Evolutionary conservation across 2,888 invertebrate genomes (phyloP).

Genomic region (Cerastis rubricosa): DNA sequence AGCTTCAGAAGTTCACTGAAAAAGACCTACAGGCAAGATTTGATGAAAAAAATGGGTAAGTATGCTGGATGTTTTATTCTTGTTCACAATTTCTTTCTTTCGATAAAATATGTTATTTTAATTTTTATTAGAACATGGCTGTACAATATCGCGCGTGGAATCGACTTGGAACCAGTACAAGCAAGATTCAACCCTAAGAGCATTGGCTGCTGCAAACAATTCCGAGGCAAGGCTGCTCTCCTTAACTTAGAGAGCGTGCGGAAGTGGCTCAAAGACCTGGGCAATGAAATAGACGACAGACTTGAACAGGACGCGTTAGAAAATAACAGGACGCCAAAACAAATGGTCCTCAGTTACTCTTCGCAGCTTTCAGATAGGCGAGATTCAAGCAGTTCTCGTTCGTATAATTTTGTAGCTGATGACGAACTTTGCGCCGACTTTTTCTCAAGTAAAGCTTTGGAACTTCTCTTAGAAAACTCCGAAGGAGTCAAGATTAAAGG

Average conservation of each 20-base stretch:
- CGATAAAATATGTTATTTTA: conserved; percentile 38
- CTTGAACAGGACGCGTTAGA: conserved; percentile 95
- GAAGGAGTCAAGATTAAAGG: conserved; percentile 84
- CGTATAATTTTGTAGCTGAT: conserved; percentile 90
- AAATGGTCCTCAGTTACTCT: conserved; percentile 94
- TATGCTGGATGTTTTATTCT: background rate
- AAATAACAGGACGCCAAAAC: conserved; percentile 95
- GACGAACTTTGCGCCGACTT: conserved; percentile 92
- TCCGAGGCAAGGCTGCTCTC: conserved; percentile 95
- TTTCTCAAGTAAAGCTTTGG: conserved; percentile 92
- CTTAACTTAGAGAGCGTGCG: conserved; percentile 92
- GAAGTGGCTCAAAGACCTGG: conserved; percentile 95
- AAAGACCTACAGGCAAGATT: conserved; percentile 93
- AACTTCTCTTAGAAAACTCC: conserved; percentile 92
- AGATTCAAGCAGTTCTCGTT: conserved; percentile 92
- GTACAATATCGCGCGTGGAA: conserved; percentile 96
- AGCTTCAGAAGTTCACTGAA: conserved; percentile 93
- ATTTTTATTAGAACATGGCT: conserved; percentile 93
- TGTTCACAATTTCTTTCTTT: background rate
- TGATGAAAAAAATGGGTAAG: conserved; percentile 97
- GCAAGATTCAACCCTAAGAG: conserved; percentile 97
- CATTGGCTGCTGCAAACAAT: conserved; percentile 98
- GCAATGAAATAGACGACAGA: conserved; percentile 96
- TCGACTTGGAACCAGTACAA: conserved; percentile 96
- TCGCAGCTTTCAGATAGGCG: conserved; percentile 89